phyloP scores from a whole-genome alignment of 2,113 vertebrate genomes.

The Irena cyanogastra region DNA sequence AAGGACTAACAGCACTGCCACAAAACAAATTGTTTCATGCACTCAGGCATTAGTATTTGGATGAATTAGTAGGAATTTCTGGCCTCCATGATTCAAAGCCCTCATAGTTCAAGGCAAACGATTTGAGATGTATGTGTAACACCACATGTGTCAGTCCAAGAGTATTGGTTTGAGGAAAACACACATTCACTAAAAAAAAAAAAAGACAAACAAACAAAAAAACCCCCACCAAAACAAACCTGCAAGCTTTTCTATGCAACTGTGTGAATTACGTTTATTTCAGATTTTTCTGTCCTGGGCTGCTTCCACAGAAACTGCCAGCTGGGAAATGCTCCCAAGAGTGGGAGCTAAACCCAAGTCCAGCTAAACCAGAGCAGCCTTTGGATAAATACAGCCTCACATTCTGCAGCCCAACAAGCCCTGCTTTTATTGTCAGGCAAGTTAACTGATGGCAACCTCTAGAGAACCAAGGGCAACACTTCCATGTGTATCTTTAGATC shows the following conservation, averaged over 20 bases:
- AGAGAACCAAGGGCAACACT: neutral
- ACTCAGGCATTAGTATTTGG: neutral
- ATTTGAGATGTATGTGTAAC: neutral
- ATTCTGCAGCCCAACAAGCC: neutral
- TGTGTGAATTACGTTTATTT: neutral
- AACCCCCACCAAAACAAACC: neutral
- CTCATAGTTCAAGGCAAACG: neutral
- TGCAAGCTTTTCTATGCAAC: neutral
- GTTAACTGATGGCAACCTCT: neutral
- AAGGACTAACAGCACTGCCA: neutral
- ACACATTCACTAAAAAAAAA: neutral
- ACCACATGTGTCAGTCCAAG: accelerated
- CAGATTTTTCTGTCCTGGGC: neutral
- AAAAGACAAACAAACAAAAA: no score
- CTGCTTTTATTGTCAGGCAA: neutral
- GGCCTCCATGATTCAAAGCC: accelerated
- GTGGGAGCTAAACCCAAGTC: no score
- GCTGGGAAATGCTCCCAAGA: neutral
- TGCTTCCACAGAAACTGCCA: neutral
- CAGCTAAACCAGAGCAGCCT: neutral
- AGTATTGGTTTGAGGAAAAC: neutral
- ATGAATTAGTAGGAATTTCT: neutral
- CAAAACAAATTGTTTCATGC: neutral
- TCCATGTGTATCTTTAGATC: neutral
- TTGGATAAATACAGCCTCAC: neutral